Base-by-base conservation (phyloP, 2,113 vertebrate species). In the Brachirus orientalis region DNA sequence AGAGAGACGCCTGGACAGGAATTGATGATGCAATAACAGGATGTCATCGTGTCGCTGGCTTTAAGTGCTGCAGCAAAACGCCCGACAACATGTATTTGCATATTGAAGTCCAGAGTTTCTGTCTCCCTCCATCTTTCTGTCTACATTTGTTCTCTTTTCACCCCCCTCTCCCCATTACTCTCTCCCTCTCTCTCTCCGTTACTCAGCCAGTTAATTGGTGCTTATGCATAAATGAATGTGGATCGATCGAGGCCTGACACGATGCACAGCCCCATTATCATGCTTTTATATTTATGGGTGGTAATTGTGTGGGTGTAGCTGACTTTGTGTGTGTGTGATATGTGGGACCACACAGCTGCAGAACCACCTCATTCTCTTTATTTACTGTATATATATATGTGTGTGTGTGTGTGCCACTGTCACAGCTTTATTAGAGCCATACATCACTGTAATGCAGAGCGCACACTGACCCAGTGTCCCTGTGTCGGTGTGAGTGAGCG, bases 181-280 rank as follows among this genome's bases (percentile, higher is more conserved):
- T 55, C 46, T 36, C 16, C 54, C 2, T 36, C 56, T 56, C 56
- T 44, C 53, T 55, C 63, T 70, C 64, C 7, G 22, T 77, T 74
- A 63, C 79, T 80, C 75, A 76, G 81, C 61, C 73, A 77, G 48
- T 73, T 91, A 90, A 89, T 91, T 88, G 86, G 72, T 78, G 73
- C 75, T 84, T 69, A 82, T 81, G 71, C 75, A 78, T 86, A 89
- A 87, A 87, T 88, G 83, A 90, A 87, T 75, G 83, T 58, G 77
- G 77, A 78, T 91, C 73, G 77, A 87, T 86, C 4, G 71, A 63
- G 52, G 50, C 50, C 80, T 75, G 86, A 90, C 83, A 73, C 55
- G 16, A 63, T 69, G 56, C 35, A 18, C 55, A 51, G 63, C 58
- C 76, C 70, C 53, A 72, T 83, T 72, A 70, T 77, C 68, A 75